Evolutionary conservation across 2,888 invertebrate species (phyloP).

Genomic region (Capitulum mitella): DNA sequence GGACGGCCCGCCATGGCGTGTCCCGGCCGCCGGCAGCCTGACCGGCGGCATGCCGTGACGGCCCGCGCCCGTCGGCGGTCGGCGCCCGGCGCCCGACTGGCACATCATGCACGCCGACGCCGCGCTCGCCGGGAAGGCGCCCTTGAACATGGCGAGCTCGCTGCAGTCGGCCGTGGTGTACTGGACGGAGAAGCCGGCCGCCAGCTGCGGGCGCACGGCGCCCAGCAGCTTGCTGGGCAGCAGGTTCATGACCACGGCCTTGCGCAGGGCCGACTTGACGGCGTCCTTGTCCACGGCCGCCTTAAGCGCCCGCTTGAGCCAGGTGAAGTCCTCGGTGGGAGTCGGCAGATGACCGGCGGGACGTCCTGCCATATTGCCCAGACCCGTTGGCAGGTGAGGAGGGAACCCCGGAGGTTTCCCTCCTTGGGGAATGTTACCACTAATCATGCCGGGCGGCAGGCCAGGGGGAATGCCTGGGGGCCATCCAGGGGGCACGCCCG

Average conservation of each 20-base stretch:
- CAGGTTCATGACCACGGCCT: background rate
- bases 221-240: background rate
- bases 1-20: too few species aligned
- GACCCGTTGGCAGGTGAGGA: background rate
- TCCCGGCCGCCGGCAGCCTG: too few species aligned
- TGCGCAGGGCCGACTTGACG: background rate
- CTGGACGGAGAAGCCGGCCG: conserved; percentile 4
- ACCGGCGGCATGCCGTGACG: background rate
- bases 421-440: background rate
- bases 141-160: background rate
- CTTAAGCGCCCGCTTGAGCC: background rate
- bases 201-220: background rate
- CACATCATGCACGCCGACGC: background rate
- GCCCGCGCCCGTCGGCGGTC: background rate
- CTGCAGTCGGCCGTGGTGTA: background rate
- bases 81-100: background rate
- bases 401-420: background rate
- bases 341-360: background rate
- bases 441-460: background rate
- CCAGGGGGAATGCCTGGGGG: background rate
- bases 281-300: background rate
- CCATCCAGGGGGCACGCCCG: background rate
- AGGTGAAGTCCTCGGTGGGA: background rate
- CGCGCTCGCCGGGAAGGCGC: background rate
- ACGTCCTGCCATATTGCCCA: background rate